These are phyloP conservation scores for Pteruthius melanotis DNA, from an alignment of 2,113 vertebrate species.

Conservation along the genomic window DNA sequence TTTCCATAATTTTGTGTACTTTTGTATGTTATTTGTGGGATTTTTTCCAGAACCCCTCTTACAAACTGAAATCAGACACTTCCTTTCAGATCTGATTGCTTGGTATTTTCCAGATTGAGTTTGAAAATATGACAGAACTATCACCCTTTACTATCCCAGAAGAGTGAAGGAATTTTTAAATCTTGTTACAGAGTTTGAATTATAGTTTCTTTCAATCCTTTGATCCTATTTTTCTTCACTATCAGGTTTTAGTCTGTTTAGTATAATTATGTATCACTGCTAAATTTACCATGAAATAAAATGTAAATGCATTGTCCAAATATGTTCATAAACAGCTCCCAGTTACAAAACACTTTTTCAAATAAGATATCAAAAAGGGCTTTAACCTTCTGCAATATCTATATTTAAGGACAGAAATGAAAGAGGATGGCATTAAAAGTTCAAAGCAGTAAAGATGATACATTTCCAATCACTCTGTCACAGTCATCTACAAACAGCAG, in stretches of 20 bases:
- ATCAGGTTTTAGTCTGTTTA: not conserved
- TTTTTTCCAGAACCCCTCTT: not conserved
- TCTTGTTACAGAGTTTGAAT: not conserved
- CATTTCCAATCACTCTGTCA: conserved; percentile 16
- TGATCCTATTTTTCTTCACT: not conserved
- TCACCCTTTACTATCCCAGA: not conserved
- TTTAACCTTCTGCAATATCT: conserved; percentile 44
- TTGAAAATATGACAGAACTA: not conserved
- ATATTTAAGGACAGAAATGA: conserved; percentile 48
- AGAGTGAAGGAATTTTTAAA: not conserved
- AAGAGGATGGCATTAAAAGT: conserved; percentile 42
- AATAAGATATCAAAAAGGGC: not conserved
- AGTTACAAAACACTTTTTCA: not conserved
- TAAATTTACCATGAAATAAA: not conserved
- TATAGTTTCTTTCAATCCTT: not conserved
- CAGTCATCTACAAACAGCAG: not conserved
- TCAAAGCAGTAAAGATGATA: conserved; percentile 35
- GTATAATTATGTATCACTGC: not conserved
- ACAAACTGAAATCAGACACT: not conserved
- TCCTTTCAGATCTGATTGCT: not conserved
- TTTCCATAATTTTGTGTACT: not conserved
- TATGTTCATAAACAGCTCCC: not conserved
- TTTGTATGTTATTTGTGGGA: not conserved
- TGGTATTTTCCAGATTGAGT: not conserved
- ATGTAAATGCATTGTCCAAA: not conserved